Evolutionary conservation across 1,140 invertebrate genomes (phyloP).

Genomic region (Gonioctena quinquepunctata): DNA sequence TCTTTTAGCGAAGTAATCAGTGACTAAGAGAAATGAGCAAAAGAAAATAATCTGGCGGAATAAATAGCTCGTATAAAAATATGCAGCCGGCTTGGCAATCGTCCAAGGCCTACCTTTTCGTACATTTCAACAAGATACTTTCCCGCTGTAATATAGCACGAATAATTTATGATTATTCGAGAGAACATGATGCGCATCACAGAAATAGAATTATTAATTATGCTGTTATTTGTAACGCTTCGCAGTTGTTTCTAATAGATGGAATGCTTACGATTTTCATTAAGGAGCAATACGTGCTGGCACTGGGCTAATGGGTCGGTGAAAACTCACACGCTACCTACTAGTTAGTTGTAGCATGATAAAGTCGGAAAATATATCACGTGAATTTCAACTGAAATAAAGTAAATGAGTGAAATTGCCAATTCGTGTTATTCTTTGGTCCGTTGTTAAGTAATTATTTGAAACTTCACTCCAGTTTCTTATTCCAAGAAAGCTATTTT

Average conservation of each 20-base stretch:
- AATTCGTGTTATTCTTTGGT: no score
- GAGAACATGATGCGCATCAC: background rate
- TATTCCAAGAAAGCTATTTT: no score
- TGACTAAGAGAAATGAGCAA: background rate
- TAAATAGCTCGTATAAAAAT: background rate
- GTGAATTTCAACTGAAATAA: no score
- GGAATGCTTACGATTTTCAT: no score
- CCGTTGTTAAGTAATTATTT: no score
- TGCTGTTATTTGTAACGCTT: background rate
- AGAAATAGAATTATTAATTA: background rate
- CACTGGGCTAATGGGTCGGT: background rate
- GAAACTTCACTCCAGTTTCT: no score
- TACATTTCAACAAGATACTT: background rate
- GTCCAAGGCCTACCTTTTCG: background rate
- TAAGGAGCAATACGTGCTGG: background rate
- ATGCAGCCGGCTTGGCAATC: background rate
- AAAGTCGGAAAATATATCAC: no score
- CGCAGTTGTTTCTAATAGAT: background rate
- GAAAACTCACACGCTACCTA: no score
- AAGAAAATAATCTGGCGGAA: background rate
- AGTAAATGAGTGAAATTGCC: no score
- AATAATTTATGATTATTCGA: background rate
- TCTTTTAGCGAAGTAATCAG: background rate
- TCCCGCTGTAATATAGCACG: background rate
- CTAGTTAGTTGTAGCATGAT: no score